Evolutionary conservation across 2,113 vertebrate species (phyloP), one percentile per base, ranked within the genome.

Genomic region (Rhinopomastus cyanomelas): DNA sequence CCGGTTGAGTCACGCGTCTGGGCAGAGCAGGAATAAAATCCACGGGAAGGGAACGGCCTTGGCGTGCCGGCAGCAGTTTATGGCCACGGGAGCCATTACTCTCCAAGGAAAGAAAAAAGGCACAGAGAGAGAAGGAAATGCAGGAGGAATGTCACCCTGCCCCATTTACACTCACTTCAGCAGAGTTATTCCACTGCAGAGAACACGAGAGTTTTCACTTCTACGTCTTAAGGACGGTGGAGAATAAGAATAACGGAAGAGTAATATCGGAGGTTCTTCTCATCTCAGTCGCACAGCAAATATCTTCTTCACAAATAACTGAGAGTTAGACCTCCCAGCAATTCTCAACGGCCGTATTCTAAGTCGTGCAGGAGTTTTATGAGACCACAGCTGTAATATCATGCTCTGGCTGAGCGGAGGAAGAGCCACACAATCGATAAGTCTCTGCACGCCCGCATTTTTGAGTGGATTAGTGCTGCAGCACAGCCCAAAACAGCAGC

Each of bases 11-110:
- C 81, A 68, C 18, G 11, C 4, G 55, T 65, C 81, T 5, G 11
- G 49, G 66, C 30, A 86, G 53, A 87, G 61, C 48, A 88, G 46
- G 74, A 88, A 82, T 74, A 90, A 91, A 79, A 90, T 78, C 52
- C 73, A 29, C 30, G n/a, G 73, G 49, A 78, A 79, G 34, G 30
- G 34, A 85, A 80, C 48, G 88, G 64, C 36, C 32, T 91, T 21
- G 57, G 12, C 4, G 29, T 32, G 52, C 61, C 52, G 44, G 76
- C 53, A 59, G 26, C 32, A 52, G 85, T 90, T 91, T 78, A 90
- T 2, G 15, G 30, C 39, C 53, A 23, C 27, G 32, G 29, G 36
- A 88, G 46, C 20, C 52, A 73, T 73, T 55, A 80, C 17, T 76
- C n/a, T 76, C 68, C 67, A 89, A 79, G 55, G 67, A 81, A 66